phyloP scores from a whole-genome alignment of 2,888 invertebrate genomes.

The Escarpia spicata region DNA sequence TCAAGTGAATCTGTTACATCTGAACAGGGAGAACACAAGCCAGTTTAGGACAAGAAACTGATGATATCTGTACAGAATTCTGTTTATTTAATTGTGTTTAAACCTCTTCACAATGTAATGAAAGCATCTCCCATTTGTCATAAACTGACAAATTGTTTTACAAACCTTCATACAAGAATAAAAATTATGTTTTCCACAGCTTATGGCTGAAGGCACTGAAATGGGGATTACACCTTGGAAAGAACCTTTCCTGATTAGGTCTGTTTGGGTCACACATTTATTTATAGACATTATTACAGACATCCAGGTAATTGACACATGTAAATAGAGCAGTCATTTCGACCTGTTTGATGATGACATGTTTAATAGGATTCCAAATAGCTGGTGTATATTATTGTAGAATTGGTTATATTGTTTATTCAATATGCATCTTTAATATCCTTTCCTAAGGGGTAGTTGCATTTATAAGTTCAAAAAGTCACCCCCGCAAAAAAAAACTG shows the following conservation, averaged over 20 bases:
- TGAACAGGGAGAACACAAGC: neutral
- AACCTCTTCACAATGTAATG: neutral
- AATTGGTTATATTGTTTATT: neutral
- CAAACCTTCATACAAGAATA: too few species aligned
- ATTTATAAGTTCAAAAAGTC: too few species aligned
- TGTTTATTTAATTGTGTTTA: neutral
- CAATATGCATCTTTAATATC: neutral
- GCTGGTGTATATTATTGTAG: neutral
- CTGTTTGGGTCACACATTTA: too few species aligned
- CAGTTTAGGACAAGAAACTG: neutral
- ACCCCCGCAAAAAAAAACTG: too few species aligned
- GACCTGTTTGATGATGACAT: neutral
- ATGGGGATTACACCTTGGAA: too few species aligned
- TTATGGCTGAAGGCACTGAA: too few species aligned
- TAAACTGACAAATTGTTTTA: too few species aligned
- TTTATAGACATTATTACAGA: too few species aligned
- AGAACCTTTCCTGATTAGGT: too few species aligned
- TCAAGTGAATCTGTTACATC: neutral
- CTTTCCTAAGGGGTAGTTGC: neutral
- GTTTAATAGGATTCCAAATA: neutral
- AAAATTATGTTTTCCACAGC: too few species aligned
- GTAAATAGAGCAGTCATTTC: neutral
- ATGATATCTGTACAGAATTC: neutral
- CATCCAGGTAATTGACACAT: too few species aligned
- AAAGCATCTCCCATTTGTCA: neutral